Percentiles rank a stretch among this genome's conserved stretches.
phyloP scores from a whole-genome alignment of 1,140 invertebrate genomes.

The Neodiprion lecontei region DNA sequence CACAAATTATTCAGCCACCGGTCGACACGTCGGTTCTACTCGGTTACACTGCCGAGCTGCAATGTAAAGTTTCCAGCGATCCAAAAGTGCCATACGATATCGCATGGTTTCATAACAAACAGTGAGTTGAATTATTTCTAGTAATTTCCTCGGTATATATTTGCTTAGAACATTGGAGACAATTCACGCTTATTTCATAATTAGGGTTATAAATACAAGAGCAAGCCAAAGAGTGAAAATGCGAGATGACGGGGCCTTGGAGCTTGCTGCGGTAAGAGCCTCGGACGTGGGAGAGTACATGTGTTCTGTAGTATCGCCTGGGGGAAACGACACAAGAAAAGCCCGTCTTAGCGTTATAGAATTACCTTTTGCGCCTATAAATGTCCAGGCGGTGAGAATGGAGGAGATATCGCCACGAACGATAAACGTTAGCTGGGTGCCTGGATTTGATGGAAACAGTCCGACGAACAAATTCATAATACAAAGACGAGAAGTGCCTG shows the following conservation, averaged over 20 bases:
- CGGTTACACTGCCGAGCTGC: constrained; percentile 87
- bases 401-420: constrained; percentile 62
- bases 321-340: constrained; percentile 89
- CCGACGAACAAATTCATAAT: constrained; percentile 93
- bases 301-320: constrained; percentile 83
- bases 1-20: constrained; percentile 91
- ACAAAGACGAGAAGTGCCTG: constrained; percentile 87
- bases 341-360: constrained; percentile 91
- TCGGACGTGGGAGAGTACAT: constrained; percentile 84
- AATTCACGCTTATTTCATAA: constrained; percentile 26
- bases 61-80: constrained; percentile 94
- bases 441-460: constrained; percentile 96
- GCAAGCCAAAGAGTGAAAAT: constrained; percentile 75
- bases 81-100: constrained; percentile 88
- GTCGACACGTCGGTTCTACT: constrained; percentile 87
- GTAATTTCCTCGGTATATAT: background rate
- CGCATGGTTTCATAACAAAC: constrained; percentile 89
- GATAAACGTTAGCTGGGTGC: constrained; percentile 93
- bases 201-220: constrained; percentile 68
- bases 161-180: constrained; percentile 1
- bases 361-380: constrained; percentile 89
- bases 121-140: constrained; percentile 63
- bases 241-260: constrained; percentile 77
- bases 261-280: constrained; percentile 82
- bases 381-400: constrained; percentile 78